A percentile compares a stretch with the other conserved stretches of the same genome.
Evolutionary conservation across 2,888 invertebrate species (phyloP).

Genomic region (Cheilosia urbana): DNA sequence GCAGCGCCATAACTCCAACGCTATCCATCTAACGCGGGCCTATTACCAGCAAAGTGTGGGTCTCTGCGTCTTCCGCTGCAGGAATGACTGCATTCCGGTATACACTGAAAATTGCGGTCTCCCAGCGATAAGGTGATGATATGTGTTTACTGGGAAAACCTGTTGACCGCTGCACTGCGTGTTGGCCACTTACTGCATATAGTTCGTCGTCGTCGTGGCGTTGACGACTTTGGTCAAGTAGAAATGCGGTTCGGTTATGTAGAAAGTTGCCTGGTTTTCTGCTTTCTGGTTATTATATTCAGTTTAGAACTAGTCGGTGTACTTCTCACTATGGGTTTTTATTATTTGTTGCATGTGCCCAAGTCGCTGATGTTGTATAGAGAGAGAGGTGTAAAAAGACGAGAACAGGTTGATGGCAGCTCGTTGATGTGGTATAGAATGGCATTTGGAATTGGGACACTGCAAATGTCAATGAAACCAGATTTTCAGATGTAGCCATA

Average conservation of each 20-base stretch:
- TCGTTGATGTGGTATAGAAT: constrained; percentile 48
- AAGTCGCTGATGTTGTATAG: background rate
- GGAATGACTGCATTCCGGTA: constrained; percentile 60
- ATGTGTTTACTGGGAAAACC: constrained; percentile 58
- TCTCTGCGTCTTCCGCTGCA: constrained; percentile 30
- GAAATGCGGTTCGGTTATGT: constrained; percentile 56
- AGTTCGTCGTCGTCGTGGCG: constrained; percentile 14
- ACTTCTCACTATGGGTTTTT: constrained; percentile 15
- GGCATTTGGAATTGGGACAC: constrained; percentile 66
- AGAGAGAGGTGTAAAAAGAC: constrained; percentile 22
- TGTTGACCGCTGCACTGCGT: constrained; percentile 24
- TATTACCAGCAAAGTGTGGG: constrained; percentile 26
- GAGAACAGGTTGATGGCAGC: constrained; percentile 55
- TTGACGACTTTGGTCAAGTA: constrained; percentile 44
- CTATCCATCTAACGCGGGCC: constrained; percentile 9
- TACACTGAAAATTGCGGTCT: constrained; percentile 63
- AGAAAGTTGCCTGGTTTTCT: constrained; percentile 58
- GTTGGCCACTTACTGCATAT: constrained; percentile 48
- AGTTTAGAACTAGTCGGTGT: constrained; percentile 54
- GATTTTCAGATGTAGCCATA: constrained; percentile 33
- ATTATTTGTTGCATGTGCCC: constrained; percentile 16
- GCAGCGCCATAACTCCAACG: background rate
- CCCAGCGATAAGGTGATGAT: constrained; percentile 50
- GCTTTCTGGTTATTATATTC: constrained; percentile 55
- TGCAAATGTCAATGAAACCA: constrained; percentile 64